Percentiles rank a stretch among this genome's conserved stretches.
Conservation (phyloP, 1,140 invertebrate species). For the Drosophila santomea region DNA sequence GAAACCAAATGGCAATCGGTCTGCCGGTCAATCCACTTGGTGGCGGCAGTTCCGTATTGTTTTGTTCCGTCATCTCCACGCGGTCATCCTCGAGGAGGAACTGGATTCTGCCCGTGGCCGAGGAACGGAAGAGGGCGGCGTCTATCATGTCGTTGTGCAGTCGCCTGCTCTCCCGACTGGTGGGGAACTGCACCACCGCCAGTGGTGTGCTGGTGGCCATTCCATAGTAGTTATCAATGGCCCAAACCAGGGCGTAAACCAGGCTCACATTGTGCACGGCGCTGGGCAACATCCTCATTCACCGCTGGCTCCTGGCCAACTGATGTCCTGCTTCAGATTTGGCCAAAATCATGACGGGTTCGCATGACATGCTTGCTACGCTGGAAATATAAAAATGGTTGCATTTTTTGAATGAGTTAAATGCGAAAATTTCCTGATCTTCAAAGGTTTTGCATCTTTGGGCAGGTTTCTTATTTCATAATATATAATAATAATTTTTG, state of each 20-base stretch:
- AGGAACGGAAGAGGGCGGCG: conserved; percentile 22
- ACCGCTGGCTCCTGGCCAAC: background rate
- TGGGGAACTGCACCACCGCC: conserved; percentile 63
- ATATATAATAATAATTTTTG: background rate
- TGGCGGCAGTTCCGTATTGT: background rate
- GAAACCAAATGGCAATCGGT: conserved; percentile 61
- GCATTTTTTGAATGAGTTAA: background rate
- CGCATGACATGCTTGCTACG: background rate
- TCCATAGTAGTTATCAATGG: conserved; percentile 66
- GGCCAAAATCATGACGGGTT: background rate
- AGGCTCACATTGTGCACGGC: conserved; percentile 54
- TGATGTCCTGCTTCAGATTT: background rate
- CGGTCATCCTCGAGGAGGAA: conserved; percentile 55
- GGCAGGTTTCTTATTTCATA: no score
- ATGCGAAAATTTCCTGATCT: no score
- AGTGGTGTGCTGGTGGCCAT: conserved; percentile 43
- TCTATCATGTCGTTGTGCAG: conserved; percentile 72
- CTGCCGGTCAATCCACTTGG: conserved; percentile 28
- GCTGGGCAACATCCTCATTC: conserved; percentile 22
- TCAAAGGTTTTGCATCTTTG: no score
- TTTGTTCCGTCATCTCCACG: conserved; percentile 12
- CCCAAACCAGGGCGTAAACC: conserved; percentile 73
- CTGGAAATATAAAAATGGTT: background rate
- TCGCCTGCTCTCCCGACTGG: conserved; percentile 19
- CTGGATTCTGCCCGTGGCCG: conserved; percentile 28